A percentile compares a stretch with the other conserved stretches of the same genome.
Evolutionary conservation across 2,797 vertebrate genomes (phyloP).

Genomic region (Hydrolagus colliei): DNA sequence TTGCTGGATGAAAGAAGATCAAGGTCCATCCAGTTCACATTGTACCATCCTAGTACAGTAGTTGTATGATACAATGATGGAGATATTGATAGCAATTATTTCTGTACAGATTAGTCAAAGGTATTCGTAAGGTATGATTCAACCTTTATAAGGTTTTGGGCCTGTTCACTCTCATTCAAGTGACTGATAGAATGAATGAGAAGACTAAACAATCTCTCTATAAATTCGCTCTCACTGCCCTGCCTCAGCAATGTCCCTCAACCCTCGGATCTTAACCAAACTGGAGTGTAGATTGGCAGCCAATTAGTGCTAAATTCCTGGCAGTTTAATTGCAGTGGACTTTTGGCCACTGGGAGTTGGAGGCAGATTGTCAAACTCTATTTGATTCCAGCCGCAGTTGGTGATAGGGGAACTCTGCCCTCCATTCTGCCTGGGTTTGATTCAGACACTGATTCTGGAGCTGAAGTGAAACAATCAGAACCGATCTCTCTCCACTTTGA

Average conservation of each 20-base stretch:
- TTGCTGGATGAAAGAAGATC: too few relatives aligned
- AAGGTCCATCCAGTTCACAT: too few relatives aligned
- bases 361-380: not conserved
- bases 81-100: too few relatives aligned
- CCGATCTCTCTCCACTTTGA: not conserved
- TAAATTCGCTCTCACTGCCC: not conserved
- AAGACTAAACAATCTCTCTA: not conserved
- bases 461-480: not conserved
- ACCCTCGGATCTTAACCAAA: not conserved
- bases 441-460: not conserved
- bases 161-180: not conserved
- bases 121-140: conserved; percentile 1
- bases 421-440: not conserved
- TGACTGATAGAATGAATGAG: not conserved
- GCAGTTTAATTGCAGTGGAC: not conserved
- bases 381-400: not conserved
- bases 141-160: not conserved
- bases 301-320: not conserved
- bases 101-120: too few relatives aligned
- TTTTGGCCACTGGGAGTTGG: not conserved
- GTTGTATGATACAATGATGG: too few relatives aligned
- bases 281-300: not conserved
- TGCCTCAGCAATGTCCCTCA: not conserved
- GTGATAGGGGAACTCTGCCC: not conserved
- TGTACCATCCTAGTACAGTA: too few relatives aligned